Conservation (phyloP, 2,797 vertebrate genomes). For the Propithecus deckenii region DNA sequence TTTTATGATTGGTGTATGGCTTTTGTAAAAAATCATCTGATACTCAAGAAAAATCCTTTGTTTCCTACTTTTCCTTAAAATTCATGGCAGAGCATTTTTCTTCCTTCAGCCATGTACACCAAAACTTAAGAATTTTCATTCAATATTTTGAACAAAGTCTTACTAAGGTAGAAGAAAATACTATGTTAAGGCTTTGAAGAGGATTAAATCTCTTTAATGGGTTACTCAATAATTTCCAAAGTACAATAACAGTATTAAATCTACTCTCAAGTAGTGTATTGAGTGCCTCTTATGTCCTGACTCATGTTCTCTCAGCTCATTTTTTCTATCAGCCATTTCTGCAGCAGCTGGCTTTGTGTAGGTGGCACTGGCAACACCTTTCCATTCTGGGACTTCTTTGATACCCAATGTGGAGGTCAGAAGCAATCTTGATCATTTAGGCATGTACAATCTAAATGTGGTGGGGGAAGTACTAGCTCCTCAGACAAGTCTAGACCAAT, state of each 20-base stretch:
- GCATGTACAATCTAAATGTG: neutral
- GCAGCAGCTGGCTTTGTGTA: neutral
- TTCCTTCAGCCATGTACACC: neutral
- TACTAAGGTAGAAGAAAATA: neutral
- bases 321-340: neutral
- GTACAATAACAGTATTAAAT: neutral
- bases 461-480: neutral
- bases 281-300: neutral
- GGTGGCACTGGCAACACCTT: neutral
- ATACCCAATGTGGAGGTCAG: neutral
- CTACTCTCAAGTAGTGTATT: neutral
- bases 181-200: neutral
- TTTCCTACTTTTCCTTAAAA: neutral
- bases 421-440: neutral
- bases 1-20: neutral
- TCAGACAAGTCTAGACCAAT: neutral
- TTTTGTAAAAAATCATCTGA: neutral
- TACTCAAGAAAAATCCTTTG: neutral
- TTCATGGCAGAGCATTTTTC: neutral
- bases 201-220: neutral
- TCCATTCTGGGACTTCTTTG: neutral
- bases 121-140: neutral
- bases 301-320: neutral
- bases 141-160: neutral
- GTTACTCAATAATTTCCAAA: neutral